Evolutionary conservation across 1,140 invertebrate genomes (phyloP).

Genomic region (Ceratina australensis): DNA sequence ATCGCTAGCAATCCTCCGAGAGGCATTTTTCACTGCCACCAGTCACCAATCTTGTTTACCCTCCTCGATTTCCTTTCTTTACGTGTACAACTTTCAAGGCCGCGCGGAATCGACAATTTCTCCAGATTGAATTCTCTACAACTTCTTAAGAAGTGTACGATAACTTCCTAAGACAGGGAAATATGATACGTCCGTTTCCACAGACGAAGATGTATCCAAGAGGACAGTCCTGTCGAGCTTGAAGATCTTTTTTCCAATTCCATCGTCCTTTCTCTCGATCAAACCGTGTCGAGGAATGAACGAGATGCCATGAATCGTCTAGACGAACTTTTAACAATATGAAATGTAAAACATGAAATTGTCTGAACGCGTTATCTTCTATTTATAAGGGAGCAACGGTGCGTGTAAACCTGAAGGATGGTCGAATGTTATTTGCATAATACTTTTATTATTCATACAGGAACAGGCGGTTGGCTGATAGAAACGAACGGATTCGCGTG

Average conservation of each 20-base stretch:
- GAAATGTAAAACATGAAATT: neutral
- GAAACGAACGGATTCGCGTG: neutral
- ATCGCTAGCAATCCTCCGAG: neutral
- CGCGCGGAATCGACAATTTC: neutral
- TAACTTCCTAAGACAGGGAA: slow-evolving; percentile 3
- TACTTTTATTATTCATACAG: neutral
- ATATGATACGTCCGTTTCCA: neutral
- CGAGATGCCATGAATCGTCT: no score
- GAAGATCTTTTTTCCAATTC: no score
- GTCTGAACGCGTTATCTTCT: neutral
- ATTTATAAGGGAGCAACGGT: neutral
- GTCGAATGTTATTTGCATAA: neutral
- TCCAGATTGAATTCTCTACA: slow-evolving; percentile 23
- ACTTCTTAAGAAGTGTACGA: slow-evolving; percentile 5
- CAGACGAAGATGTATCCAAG: neutral
- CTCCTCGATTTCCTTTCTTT: slow-evolving; percentile 3
- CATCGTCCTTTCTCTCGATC: no score
- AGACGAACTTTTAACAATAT: no score
- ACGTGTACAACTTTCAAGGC: slow-evolving; percentile 20
- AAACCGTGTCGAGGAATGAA: no score
- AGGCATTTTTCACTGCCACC: neutral
- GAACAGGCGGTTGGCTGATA: neutral
- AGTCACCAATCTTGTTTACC: slow-evolving; percentile 4
- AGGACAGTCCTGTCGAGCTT: no score
- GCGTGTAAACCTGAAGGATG: neutral